Base-by-base conservation (phyloP, 2,888 invertebrate species). In the Drosophila heteroneura region DNA sequence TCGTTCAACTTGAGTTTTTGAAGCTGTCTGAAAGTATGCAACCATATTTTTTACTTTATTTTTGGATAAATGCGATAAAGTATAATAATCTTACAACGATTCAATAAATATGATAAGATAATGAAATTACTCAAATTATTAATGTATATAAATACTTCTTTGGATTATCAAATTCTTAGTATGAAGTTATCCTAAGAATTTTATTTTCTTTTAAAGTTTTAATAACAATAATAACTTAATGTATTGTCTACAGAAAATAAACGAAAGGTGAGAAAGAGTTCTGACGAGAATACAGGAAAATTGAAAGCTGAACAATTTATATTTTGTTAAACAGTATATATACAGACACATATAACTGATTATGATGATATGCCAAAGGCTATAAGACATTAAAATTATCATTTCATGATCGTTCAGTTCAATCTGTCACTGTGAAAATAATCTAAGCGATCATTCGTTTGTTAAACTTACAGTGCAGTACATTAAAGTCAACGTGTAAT, bases 401-500 rank as follows among this genome's bases (percentile, higher is more conserved):
- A 37, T 22, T 49, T 56, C 3, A 44, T 37, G 22, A 62, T 74
- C 30, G 30, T 26, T 63, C 54, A 56, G 64, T 52, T 73, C 61
- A 73, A 58, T 39, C 41, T 37, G 61, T 62, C 69, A 73, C 10
- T 68, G 60, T 6, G 63, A 58, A 59, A 71, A 53, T 64, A 57
- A 74, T 63, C 37, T 51, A 3, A 52, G 41, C 44, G 41, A 64
- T 53, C 32, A 22, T 26, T 35, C 16, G 16, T 49, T 61, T 28
- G 10, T 28, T 62, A 5, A 54, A 83, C 89, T 86, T 67, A 89
- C 86, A 69, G 44, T 32, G 60, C 58, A 51, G 14, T 81, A 81
- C 14, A 60, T 52, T 63, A 92, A 62, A 5, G 66, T 74, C 52
- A 92, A 73, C 51, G 74, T 54, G 71, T 88, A 92, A 81, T 92